phyloP scores from a whole-genome alignment of 2,888 invertebrate species.

The Morpho helenor region DNA sequence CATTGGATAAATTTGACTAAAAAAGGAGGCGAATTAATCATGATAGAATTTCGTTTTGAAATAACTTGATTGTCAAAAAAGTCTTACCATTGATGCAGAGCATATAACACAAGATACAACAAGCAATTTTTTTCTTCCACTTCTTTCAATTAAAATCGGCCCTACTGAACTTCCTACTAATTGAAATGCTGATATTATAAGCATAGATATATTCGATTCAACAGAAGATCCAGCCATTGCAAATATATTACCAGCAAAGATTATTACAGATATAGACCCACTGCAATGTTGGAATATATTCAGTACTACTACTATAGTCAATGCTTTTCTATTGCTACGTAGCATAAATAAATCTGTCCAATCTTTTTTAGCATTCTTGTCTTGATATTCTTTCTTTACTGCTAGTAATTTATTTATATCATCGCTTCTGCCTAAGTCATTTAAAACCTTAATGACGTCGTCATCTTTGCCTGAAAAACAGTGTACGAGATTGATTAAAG shows the following conservation, averaged over 20 bases:
- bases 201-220: slow-evolving; percentile 43
- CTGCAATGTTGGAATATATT: slow-evolving; percentile 42
- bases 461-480: not conserved
- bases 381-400: slow-evolving; percentile 26
- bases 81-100: slow-evolving; percentile 43
- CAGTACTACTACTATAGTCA: slow-evolving; percentile 39
- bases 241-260: slow-evolving; percentile 45
- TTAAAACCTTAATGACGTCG: slow-evolving; percentile 18
- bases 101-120: slow-evolving; percentile 41
- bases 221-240: slow-evolving; percentile 42
- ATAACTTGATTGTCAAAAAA: too few relatives aligned
- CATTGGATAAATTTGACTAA: too few relatives aligned
- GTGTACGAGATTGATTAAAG: too few relatives aligned
- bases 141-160: slow-evolving; percentile 44
- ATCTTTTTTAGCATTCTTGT: slow-evolving; percentile 24
- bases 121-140: slow-evolving; percentile 41
- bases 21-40: too few relatives aligned
- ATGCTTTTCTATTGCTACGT: slow-evolving; percentile 41
- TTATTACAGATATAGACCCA: slow-evolving; percentile 38
- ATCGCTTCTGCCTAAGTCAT: slow-evolving; percentile 37
- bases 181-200: slow-evolving; percentile 45
- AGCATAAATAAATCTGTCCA: slow-evolving; percentile 39
- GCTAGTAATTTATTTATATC: slow-evolving; percentile 33
- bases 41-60: too few relatives aligned
- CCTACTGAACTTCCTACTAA: slow-evolving; percentile 37